A percentile compares a stretch with the other conserved stretches of the same genome.
Conservation (phyloP, 2,797 vertebrate species). For the Malurus leucopterus region DNA sequence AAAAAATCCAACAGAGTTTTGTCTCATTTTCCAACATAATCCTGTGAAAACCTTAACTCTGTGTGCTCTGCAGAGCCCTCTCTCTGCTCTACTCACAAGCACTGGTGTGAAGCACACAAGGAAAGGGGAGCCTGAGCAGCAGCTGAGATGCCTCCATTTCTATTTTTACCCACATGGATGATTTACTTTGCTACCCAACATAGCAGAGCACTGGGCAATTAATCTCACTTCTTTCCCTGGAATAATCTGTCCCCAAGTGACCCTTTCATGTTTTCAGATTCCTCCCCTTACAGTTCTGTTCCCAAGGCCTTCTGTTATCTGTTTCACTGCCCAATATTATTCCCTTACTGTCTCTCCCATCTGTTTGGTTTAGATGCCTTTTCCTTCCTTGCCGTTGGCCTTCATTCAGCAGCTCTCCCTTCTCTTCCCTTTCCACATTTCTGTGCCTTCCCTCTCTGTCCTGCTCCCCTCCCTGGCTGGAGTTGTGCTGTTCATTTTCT, state of each 20-base stretch:
- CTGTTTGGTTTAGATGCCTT: background rate
- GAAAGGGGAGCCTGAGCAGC: background rate
- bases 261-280: background rate
- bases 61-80: background rate
- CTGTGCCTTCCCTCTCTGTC: background rate
- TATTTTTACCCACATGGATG: constrained; percentile 25
- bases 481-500: background rate
- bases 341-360: background rate
- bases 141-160: background rate
- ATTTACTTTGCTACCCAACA: constrained; percentile 5
- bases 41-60: background rate
- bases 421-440: background rate
- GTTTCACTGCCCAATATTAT: background rate
- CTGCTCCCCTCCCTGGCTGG: background rate
- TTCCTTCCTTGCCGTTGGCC: background rate
- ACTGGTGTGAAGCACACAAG: background rate
- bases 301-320: constrained; percentile 29
- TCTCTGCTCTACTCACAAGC: background rate
- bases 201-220: background rate
- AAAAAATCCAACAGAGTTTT: background rate
- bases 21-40: background rate
- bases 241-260: constrained; percentile 20
- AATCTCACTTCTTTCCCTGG: background rate
- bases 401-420: background rate
- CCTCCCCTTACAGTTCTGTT: background rate